phyloP scores from a whole-genome alignment of 2,888 invertebrate genomes.

The Teleogryllus oceanicus region DNA sequence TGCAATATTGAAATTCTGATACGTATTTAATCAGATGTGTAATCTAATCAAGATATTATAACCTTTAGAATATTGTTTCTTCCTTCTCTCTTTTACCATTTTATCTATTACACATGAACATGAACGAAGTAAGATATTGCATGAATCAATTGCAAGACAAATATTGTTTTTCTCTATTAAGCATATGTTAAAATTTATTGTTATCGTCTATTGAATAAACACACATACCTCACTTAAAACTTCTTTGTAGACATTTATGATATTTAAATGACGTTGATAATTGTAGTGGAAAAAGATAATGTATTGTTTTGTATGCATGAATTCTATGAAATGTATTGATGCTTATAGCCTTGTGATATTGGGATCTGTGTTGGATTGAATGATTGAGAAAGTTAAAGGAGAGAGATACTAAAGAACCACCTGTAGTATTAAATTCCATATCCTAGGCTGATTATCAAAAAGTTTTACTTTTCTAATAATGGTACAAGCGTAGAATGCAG shows the following conservation, averaged over 20 bases:
- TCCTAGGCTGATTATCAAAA: no score
- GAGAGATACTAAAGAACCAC: not conserved
- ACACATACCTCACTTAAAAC: not conserved
- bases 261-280: not conserved
- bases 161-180: no score
- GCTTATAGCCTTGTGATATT: slow-evolving; percentile 2
- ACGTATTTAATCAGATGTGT: no score
- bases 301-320: not conserved
- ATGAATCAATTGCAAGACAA: no score
- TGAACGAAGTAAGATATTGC: no score
- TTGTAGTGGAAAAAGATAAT: not conserved
- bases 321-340: not conserved
- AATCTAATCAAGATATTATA: not conserved
- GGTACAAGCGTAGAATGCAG: no score
- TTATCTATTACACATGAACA: not conserved
- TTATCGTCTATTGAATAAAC: not conserved
- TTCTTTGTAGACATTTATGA: not conserved
- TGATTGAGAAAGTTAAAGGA: not conserved
- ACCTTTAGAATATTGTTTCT: not conserved
- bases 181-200: not conserved
- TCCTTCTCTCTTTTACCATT: not conserved
- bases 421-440: not conserved
- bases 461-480: no score
- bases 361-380: not conserved
- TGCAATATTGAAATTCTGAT: no score